Evolutionary conservation across 2,888 invertebrate species (phyloP).

Genomic region (Chromoteleia sp.): DNA sequence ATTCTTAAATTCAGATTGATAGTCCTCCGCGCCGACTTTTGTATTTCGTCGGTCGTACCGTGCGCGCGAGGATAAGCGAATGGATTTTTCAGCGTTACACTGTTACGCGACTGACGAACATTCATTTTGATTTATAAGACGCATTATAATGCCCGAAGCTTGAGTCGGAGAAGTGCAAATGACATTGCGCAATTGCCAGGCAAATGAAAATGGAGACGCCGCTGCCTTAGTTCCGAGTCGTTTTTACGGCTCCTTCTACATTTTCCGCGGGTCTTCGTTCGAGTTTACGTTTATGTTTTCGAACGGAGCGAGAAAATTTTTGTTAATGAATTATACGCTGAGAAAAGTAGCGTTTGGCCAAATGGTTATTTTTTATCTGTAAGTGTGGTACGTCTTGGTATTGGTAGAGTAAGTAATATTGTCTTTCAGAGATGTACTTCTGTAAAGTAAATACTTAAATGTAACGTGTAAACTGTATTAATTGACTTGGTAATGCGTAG

Average conservation of each 20-base stretch:
- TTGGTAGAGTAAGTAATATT: too few relatives aligned
- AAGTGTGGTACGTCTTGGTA: too few relatives aligned
- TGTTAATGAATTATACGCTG: constrained; percentile 20
- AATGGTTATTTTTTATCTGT: too few relatives aligned
- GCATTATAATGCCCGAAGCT: constrained; percentile 49
- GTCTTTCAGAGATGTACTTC: too few relatives aligned
- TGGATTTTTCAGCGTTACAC: constrained; percentile 50
- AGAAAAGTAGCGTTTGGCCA: too few relatives aligned
- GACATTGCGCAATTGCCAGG: constrained; percentile 53
- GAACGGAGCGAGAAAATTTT: constrained; percentile 19
- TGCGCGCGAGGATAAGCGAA: constrained; percentile 35
- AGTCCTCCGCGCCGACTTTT: constrained; percentile 38
- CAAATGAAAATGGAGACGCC: constrained; percentile 61
- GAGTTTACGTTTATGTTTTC: constrained; percentile 26
- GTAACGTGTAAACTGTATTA: too few relatives aligned
- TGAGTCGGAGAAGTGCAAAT: constrained; percentile 51
- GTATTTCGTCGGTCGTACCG: constrained; percentile 37
- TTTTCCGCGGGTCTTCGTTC: not conserved
- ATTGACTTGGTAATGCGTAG: too few relatives aligned
- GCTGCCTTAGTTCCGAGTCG: constrained; percentile 23
- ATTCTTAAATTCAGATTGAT: constrained; percentile 61
- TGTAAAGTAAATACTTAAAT: too few relatives aligned
- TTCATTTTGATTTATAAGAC: constrained; percentile 62
- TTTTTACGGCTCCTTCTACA: not conserved
- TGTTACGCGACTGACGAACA: constrained; percentile 55